Evolutionary conservation across 2,797 vertebrate species (phyloP).

Genomic region (Enteromius viviparus): DNA sequence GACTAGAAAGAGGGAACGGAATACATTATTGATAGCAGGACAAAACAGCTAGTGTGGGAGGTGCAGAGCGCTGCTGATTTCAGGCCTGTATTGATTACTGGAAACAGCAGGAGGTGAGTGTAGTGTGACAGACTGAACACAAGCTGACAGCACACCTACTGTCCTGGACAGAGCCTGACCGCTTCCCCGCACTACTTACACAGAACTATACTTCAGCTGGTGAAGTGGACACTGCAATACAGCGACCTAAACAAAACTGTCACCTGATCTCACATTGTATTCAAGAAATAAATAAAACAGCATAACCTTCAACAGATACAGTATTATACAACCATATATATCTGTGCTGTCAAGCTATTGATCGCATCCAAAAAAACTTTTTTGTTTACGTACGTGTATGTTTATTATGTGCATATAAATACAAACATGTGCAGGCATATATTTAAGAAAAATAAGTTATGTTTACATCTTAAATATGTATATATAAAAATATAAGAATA

Average conservation of each 20-base stretch:
- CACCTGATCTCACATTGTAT: neutral
- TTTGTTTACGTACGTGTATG: too few species aligned
- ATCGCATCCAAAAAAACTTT: too few species aligned
- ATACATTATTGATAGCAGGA: slow-evolving; percentile 98
- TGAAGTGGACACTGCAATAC: neutral
- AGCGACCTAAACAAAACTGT: neutral
- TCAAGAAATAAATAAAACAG: neutral
- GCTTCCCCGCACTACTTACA: neutral
- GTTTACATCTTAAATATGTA: too few species aligned
- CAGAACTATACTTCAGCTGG: neutral
- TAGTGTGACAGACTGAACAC: slow-evolving; percentile 80
- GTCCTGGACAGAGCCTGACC: slow-evolving; percentile 42
- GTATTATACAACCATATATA: neutral
- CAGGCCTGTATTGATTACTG: slow-evolving; percentile 97
- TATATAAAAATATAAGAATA: too few species aligned
- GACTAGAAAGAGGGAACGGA: slow-evolving; percentile 51
- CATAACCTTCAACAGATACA: neutral
- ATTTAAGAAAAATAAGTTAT: too few species aligned
- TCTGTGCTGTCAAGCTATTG: too few species aligned
- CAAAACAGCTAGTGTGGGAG: slow-evolving; percentile 95
- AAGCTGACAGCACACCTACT: slow-evolving; percentile 63
- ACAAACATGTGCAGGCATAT: too few species aligned
- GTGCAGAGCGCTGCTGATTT: slow-evolving; percentile 93
- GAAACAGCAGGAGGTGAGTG: slow-evolving; percentile 95
- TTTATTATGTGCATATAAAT: too few species aligned